These are phyloP conservation scores for Drosophila parvula DNA, from an alignment of 1,140 invertebrate genomes.

Conservation along the genomic window DNA sequence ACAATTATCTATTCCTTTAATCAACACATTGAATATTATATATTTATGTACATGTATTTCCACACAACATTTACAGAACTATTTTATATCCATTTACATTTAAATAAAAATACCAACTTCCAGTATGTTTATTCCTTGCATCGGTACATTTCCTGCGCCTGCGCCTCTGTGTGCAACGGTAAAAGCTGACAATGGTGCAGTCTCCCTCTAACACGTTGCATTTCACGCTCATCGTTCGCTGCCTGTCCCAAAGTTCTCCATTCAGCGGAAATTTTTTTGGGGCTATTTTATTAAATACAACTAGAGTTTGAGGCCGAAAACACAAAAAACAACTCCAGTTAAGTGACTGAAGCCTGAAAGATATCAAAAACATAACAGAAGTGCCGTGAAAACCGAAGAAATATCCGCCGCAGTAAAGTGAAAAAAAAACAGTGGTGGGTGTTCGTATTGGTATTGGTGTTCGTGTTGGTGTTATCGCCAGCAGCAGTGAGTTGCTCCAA, in stretches of 20 bases:
- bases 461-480: conserved; percentile 56
- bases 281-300: not conserved
- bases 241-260: conserved; percentile 3
- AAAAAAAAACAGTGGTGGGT: conserved; percentile 39
- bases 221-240: conserved; percentile 35
- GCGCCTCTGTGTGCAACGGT: conserved; percentile 15
- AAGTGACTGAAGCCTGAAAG: not conserved
- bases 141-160: not conserved
- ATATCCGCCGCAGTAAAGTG: conserved; percentile 26
- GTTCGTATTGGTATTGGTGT: conserved; percentile 54
- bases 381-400: conserved; percentile 8
- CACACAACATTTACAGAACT: no score
- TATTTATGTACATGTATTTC: no score
- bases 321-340: not conserved
- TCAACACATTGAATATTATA: no score
- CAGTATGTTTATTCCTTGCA: not conserved
- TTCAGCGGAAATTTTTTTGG: conserved; percentile 11
- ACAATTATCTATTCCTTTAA: no score
- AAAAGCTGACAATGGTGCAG: conserved; percentile 16
- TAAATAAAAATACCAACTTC: conserved; percentile 2
- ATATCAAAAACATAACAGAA: conserved; percentile 1
- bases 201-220: conserved; percentile 33
- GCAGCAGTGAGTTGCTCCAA: conserved; percentile 74
- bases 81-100: not conserved
- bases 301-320: conserved; percentile 6